Evolutionary conservation across 1,140 invertebrate genomes (phyloP), one percentile per base, ranked within the genome.

Genomic region (Carposina sasakii): DNA sequence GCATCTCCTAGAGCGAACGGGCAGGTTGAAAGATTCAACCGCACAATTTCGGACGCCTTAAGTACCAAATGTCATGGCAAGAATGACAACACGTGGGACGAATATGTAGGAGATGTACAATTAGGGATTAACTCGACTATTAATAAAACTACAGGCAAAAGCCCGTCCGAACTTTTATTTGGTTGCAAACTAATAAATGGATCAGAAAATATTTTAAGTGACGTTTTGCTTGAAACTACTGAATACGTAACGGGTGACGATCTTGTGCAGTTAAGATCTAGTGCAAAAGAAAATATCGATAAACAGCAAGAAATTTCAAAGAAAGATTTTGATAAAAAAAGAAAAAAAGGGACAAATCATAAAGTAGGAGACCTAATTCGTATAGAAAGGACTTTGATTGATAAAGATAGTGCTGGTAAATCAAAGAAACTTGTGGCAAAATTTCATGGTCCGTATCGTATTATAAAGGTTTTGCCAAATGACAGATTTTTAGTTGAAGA

Each of bases 21-120:
- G 1, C 36, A 20, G 22, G 36, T 39, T 17, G 36, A 39, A 22
- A 8, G 26, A 28, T 43, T 28, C 28, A 43, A 43, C 28, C 12
- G 41, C 12, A 43, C 41, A 1, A 43, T 43, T 13, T 19, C 28
- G 5, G 24, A 43, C 23, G 26, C 41, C 8, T 16, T 43, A 13
- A 26, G 22, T 26, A 15, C 41, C 9, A 12, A 9, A 4, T 20
- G 16, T 20, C 41, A 43, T 15, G 26, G 26, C 2, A 15, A 43
- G 10, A 24, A 43, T 26, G 41, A 43, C 6, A 15, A 26, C 8
- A 30, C 8, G 9, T 43, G 41, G 41, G 41, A 43, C 16, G 41
- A 43, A 13, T 20, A 28, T 17, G 17, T 43, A 26, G 4, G n/a
- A 8, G 41, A 43, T 12, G 15, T 43, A 19, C 41, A 43, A 15